Evolutionary conservation across 2,888 invertebrate species (phyloP).

Genomic region (Diplolepis rosae): DNA sequence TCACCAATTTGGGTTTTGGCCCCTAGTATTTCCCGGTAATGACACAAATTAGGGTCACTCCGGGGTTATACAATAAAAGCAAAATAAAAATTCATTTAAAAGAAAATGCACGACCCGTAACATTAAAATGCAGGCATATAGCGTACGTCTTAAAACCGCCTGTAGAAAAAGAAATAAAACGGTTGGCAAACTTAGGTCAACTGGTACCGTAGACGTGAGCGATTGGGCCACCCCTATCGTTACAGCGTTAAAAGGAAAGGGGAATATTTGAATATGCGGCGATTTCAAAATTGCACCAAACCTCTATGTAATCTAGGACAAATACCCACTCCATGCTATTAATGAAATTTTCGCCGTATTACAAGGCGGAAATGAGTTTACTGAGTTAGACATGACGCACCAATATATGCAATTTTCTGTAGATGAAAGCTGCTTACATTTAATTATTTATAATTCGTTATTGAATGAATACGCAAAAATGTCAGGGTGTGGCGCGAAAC

Average conservation of each 20-base stretch:
- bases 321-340: constrained; percentile 36
- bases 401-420: constrained; percentile 46
- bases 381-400: constrained; percentile 35
- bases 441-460: too few relatives aligned
- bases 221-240: constrained; percentile 35
- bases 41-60: constrained; percentile 18
- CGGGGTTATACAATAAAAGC: constrained; percentile 38
- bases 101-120: constrained; percentile 38
- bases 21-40: constrained; percentile 13
- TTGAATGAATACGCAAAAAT: too few relatives aligned
- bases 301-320: constrained; percentile 29
- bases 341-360: constrained; percentile 38
- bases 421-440: constrained; percentile 33
- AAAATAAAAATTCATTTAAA: constrained; percentile 36
- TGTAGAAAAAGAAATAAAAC: constrained; percentile 33
- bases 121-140: constrained; percentile 35
- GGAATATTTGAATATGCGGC: constrained; percentile 22
- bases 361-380: constrained; percentile 34
- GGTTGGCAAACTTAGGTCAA: constrained; percentile 33
- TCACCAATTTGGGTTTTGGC: constrained; percentile 35
- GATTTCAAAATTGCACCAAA: too few relatives aligned
- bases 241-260: constrained; percentile 28
- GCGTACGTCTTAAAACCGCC: constrained; percentile 36
- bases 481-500: too few relatives aligned
- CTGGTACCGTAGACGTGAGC: constrained; percentile 28